Base-by-base conservation (phyloP, 2,113 vertebrate species). In the Pelvicachromis taeniatus region DNA sequence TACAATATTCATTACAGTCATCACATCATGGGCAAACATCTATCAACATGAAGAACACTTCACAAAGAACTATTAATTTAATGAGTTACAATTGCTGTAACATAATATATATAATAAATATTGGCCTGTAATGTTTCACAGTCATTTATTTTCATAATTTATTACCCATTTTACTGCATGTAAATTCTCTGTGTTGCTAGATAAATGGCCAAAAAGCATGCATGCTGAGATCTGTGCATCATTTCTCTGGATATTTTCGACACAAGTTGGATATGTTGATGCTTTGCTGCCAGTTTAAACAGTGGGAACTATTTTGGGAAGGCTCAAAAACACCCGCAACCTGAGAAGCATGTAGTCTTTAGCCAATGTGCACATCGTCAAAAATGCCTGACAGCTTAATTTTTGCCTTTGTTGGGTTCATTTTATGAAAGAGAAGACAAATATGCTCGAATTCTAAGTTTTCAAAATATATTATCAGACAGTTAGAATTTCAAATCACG, bases 131-230 rank as follows among this genome's bases (percentile, higher is more conserved):
- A 63, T 13, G 6, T 63, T 48, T 70, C 14, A 48, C 0, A 70
- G 3, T 70, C 3, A 29, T 48, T 70, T 45, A 17, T 23, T 29
- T 17, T 70, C 21, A 29, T 0, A 70, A 29, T 70, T 70, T 26
- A 48, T 29, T 48, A 26, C 3, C 21, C 5, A 48, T 70, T 70
- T 70, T 26, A 70, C 13, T 10, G 0, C 4, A 70, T 70, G 40
- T 0, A 48, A 17, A 70, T 1, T 0, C 35, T 65, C 38, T 6
- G 21, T 70, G 65, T 40, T 17, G 0, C 40, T 0, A 45, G 38
- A 17, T n/a, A 17, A 52, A 70, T 70, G 65, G 23, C 35, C n/a
- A 23, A 23, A 3, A 42, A 17, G 21, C 14, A 7, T 29, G 65
- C 40, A 70, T 17, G 21, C 13, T 65, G n/a, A 40, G 21, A 70